These are phyloP conservation scores for Engraulis encrasicolus DNA, from an alignment of 2,113 vertebrate species.

Conservation along the genomic window DNA sequence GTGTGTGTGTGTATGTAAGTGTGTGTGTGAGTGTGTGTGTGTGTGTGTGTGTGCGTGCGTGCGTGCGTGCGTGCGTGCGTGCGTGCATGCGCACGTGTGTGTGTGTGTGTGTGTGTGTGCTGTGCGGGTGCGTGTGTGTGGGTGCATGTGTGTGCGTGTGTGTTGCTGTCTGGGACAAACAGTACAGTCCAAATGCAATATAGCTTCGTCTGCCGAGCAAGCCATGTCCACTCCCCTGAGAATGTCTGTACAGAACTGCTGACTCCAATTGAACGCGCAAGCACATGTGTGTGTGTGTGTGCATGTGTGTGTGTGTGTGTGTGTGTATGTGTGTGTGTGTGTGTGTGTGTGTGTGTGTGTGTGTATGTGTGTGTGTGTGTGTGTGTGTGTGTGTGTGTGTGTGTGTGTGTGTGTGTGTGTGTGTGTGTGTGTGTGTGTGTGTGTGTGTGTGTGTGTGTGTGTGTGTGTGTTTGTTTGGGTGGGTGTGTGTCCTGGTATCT, in stretches of 20 bases:
- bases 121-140: constrained; percentile 19
- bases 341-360: too few relatives aligned
- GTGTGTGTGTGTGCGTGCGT: too few relatives aligned
- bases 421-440: background rate
- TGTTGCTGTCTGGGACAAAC: background rate
- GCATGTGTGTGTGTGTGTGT: background rate
- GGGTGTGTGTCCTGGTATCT: background rate
- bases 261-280: background rate
- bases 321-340: too few relatives aligned
- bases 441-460: background rate
- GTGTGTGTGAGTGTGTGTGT: too few relatives aligned
- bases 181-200: background rate
- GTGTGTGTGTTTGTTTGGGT: constrained; percentile 12
- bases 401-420: constrained; percentile 23
- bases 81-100: too few relatives aligned
- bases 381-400: background rate
- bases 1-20: too few relatives aligned
- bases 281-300: background rate
- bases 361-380: too few relatives aligned
- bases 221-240: background rate
- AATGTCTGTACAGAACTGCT: background rate
- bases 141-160: background rate
- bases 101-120: background rate
- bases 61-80: too few relatives aligned
- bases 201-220: background rate